These are phyloP conservation scores for Parthenolecanium corni DNA, from an alignment of 2,888 invertebrate species.

Conservation along the genomic window DNA sequence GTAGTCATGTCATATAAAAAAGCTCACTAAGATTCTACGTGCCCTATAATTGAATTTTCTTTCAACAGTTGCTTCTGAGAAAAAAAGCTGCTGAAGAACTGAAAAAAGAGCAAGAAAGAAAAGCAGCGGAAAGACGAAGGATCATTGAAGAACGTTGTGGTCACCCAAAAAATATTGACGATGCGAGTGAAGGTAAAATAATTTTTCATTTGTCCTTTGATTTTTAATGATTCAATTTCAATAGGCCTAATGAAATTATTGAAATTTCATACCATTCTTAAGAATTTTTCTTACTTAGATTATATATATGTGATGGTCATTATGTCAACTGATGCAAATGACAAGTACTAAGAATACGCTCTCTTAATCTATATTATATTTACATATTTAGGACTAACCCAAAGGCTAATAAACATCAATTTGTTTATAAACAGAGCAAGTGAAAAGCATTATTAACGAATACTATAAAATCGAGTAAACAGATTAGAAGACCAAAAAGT, in stretches of 20 bases:
- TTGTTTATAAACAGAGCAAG: constrained; percentile 49
- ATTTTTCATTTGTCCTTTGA: background rate
- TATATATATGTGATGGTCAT: too few relatives aligned
- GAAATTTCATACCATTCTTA: too few relatives aligned
- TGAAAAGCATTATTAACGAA: constrained; percentile 64
- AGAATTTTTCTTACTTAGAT: too few relatives aligned
- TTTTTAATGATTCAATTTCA: background rate
- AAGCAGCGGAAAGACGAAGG: constrained; percentile 94
- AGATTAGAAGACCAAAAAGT: constrained; percentile 88
- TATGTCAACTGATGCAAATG: background rate
- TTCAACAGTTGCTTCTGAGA: constrained; percentile 97
- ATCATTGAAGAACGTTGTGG: constrained; percentile 94
- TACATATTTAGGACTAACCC: background rate
- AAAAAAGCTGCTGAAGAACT: constrained; percentile 99
- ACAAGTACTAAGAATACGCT: background rate
- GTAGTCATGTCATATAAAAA: too few relatives aligned
- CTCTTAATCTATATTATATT: constrained; percentile 13
- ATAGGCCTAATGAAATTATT: background rate
- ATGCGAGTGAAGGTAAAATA: constrained; percentile 79
- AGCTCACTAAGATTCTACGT: too few relatives aligned
- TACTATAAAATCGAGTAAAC: constrained; percentile 80
- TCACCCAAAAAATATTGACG: constrained; percentile 78
- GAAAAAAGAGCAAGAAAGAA: constrained; percentile 98
- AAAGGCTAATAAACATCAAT: background rate
- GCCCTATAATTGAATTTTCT: too few relatives aligned